Conservation (phyloP, 1,140 invertebrate species). For the Leguminivora glycinivorella region DNA sequence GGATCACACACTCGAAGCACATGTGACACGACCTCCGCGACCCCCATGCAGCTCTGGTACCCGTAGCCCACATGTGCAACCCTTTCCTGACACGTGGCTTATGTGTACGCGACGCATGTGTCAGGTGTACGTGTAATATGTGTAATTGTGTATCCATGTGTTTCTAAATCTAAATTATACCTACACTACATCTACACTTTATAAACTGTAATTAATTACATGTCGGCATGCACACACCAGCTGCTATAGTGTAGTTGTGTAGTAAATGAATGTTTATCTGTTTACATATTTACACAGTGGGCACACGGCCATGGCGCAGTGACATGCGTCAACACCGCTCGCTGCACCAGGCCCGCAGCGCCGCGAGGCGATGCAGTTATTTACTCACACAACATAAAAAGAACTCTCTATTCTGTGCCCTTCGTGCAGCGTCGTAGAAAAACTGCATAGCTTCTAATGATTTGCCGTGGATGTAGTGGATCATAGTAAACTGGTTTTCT, state of each 20-base stretch:
- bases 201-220: background rate
- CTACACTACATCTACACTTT: constrained; percentile 9
- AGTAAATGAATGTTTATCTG: constrained; percentile 7
- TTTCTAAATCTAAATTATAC: constrained; percentile 6
- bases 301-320: constrained; percentile 69
- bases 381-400: background rate
- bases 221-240: background rate
- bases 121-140: constrained; percentile 1
- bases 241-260: constrained; percentile 12
- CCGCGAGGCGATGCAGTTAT: constrained; percentile 46
- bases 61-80: constrained; percentile 76
- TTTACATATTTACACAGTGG: constrained; percentile 29
- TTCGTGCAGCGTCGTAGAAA: background rate
- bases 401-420: background rate
- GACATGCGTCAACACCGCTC: constrained; percentile 71
- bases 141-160: constrained; percentile 1
- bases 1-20: constrained; percentile 46
- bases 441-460: too few species aligned
- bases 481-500: background rate
- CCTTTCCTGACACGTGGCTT: constrained; percentile 63
- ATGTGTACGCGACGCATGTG: constrained; percentile 30
- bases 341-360: constrained; percentile 59
- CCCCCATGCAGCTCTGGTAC: constrained; percentile 60
- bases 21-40: constrained; percentile 53
- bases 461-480: too few species aligned